Evolutionary conservation across 2,888 invertebrate species (phyloP), one percentile per base, ranked within the genome.

Genomic region (Microplitis manilae): DNA sequence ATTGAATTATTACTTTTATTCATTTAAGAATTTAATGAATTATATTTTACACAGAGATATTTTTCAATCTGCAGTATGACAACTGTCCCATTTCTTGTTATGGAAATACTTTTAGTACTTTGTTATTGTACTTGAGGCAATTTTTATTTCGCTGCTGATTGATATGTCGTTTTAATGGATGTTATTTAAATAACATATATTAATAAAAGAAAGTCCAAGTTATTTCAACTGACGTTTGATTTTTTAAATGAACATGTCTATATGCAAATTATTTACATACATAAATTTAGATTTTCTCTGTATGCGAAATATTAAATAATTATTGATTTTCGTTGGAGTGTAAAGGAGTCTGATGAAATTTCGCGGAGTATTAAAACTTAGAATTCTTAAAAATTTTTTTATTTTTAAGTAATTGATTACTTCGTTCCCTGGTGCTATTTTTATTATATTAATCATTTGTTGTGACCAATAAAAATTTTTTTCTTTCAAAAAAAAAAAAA

Each of bases 41-140:
- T 73, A 20, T 73, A 30, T 30, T 64, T 64, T 50, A 8, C 64
- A 73, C 41, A 30, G 40, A 50, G 59, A 61, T 73, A 65, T 65
- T 73, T 65, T 61, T 73, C 15, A 73, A 62, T 73, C 64, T 73
- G 50, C 73, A 64, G 73, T 68, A 40, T 68, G 38, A n/a, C n/a
- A 68, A 41, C 8, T 68, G 15, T 39, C 17, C 68, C 38, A 40
- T 30, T 68, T 68, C 68, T 38, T 9, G 15, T 68, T 41, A 38
- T 40, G 68, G 30, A 50, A 13, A 50, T 9, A 50, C 6, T 50
- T 50, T 50, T 50, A 50, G 50, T 13, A 50, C 50, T 50, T 13
- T 8, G 50, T 50, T 50, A 50, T 50, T 50, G 50, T 50, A 50
- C 13, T 50, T 50, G 13, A 13, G 50, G 50, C 50, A 13, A 50